phyloP scores from a whole-genome alignment of 2,888 invertebrate genomes.

The Pristionchus exspectatus region DNA sequence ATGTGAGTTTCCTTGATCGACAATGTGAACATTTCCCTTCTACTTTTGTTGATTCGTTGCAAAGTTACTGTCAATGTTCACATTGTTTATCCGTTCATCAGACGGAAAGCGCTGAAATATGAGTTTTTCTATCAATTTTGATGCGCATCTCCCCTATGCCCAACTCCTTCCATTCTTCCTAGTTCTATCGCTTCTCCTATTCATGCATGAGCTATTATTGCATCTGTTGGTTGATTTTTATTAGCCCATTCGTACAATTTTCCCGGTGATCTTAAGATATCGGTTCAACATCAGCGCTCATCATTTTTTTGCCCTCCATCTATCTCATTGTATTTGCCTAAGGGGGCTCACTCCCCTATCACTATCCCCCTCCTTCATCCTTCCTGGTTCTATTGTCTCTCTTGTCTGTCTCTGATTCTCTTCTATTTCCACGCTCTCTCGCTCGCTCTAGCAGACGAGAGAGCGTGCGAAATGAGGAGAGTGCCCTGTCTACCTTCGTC shows the following conservation, averaged over 20 bases:
- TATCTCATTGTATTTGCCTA: neutral
- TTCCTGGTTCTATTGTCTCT: constrained; percentile 34
- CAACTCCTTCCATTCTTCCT: neutral
- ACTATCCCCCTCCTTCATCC: neutral
- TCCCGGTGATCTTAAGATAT: neutral
- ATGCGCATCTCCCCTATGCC: neutral
- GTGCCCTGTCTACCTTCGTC: too few relatives aligned
- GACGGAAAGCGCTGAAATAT: too few relatives aligned
- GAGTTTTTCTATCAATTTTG: neutral
- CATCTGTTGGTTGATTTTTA: neutral
- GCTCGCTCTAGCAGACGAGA: neutral
- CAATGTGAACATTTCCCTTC: too few relatives aligned
- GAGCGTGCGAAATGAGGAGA: neutral
- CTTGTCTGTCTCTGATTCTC: neutral
- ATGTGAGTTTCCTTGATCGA: too few relatives aligned
- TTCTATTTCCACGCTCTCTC: neutral
- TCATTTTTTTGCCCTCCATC: neutral
- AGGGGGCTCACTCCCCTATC: neutral
- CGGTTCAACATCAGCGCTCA: neutral
- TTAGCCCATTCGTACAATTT: neutral
- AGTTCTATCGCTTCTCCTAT: neutral
- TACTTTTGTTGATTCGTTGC: neutral
- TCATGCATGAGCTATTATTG: neutral
- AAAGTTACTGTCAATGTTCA: neutral
- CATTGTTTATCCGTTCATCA: neutral